Evolutionary conservation across 2,797 vertebrate species (phyloP), one percentile per base, ranked within the genome.

Genomic region (Gallinago solitaria): DNA sequence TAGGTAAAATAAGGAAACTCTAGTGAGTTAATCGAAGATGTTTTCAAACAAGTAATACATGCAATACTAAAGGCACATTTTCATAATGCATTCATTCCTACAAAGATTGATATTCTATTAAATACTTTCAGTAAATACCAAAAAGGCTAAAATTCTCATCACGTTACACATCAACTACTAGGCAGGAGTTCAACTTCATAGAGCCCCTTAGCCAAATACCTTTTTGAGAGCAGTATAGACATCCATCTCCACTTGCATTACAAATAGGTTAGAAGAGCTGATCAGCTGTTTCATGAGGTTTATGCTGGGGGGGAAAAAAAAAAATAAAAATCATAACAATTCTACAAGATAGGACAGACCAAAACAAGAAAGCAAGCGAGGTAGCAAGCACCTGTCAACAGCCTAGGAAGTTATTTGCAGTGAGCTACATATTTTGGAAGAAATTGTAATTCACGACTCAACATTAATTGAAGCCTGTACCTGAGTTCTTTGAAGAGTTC

Each of bases 211-310:
- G 20, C 28, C 5, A 10, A 50, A 12, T 97, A 99, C 99, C 99
- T 99, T 99, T 96, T 99, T 99, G 90, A 99, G 98, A 94, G 99
- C 98, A 5, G 99, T 99, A 89, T 99, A 99, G 7, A 99, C 99
- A 13, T 99, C 99, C 99, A 99, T 99, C 94, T 99, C 99, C 90
- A 99, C 99, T 98, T 99, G 99, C 99, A 99, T 99, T 71, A 99
- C 99, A 92, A 99, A 99, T 63, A 99, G 98, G 94, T 99, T 99
- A 5, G 99, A 99, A 3, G 99, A 99, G 96, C 98, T 98, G 86
- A 99, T 98, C 96, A 99, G 98, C 95, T 98, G 98, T 64, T 98
- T 98, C 98, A 99, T 99, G 94, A 99, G 97, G 47, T 98, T 99
- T 81, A 98, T 97, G 89, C 99, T 99, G 97, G 19, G 96, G 95